Percentiles rank a stretch among this genome's conserved stretches.
Evolutionary conservation across 2,797 vertebrate genomes (phyloP).

Genomic region (Scolopax rusticola): DNA sequence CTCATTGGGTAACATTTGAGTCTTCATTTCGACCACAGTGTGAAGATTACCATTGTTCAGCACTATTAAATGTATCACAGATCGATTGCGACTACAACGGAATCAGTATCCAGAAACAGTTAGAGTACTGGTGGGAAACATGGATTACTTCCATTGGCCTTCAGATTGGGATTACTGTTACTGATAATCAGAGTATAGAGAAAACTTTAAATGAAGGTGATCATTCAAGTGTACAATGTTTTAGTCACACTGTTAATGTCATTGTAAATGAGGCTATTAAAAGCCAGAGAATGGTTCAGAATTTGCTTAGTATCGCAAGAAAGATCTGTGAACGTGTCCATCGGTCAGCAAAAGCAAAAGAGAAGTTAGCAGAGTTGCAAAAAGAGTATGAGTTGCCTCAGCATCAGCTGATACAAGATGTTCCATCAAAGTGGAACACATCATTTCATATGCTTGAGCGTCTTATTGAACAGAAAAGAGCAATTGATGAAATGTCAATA

Average conservation of each 20-base stretch:
- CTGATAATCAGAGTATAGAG: conserved; percentile 88
- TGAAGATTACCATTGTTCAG: conserved; percentile 95
- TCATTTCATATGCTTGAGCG: conserved; percentile 96
- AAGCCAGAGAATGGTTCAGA: conserved; percentile 98
- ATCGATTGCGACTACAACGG: conserved; percentile 93
- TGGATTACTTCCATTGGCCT: conserved; percentile 94
- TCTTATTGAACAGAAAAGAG: conserved; percentile 94
- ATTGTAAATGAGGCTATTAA: conserved; percentile 97
- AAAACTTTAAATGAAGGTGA: conserved; percentile 90
- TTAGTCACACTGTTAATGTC: conserved; percentile 93
- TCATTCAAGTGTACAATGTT: conserved; percentile 91
- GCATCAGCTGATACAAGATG: conserved; percentile 93
- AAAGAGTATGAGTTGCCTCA: conserved; percentile 88
- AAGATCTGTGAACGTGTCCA: conserved; percentile 96
- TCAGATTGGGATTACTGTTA: conserved; percentile 94
- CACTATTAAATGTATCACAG: conserved; percentile 92
- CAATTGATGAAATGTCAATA: conserved; percentile 92
- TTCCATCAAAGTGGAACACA: conserved; percentile 94
- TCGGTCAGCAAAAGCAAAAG: conserved; percentile 90
- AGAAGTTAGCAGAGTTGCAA: conserved; percentile 92
- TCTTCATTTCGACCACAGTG: conserved; percentile 88
- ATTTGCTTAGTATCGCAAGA: conserved; percentile 92
- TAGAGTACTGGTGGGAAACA: conserved; percentile 95
- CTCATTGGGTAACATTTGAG: conserved; percentile 95
- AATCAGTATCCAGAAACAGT: conserved; percentile 92